Base-by-base conservation (phyloP, 2,888 invertebrate genomes). In the Choreutis nemorana region DNA sequence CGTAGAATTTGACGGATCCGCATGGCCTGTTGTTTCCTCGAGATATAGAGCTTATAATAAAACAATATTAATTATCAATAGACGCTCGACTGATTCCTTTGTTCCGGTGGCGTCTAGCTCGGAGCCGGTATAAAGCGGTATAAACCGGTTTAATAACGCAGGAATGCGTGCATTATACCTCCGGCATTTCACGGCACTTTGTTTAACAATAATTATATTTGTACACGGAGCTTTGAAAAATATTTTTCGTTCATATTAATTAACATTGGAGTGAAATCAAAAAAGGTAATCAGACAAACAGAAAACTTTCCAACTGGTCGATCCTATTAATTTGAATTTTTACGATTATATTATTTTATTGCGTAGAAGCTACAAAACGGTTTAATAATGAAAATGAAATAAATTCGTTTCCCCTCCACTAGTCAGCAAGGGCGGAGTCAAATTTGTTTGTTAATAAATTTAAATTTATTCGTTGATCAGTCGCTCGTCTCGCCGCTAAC, bases 381-480 rank as follows among this genome's bases (percentile, higher is more conserved):
- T n/a, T n/a, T n/a, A n/a, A n/a, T n/a, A n/a, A n/a, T n/a, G n/a
- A n/a, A n/a, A 35, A 30, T 30, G 56, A 68, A 75, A 62, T 63
- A 73, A 71, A 78, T 75, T 73, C 66, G 42, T 43, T 57, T 64
- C 73, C 77, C 75, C 73, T 62, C 51, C 52, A 56, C 55, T 59
- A 58, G 62, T 52, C 52, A 56, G 52, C 46, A 43, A 51, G 58
- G 66, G 67, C 62, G 65, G 55, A 42, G 49, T 39, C 54, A 44
- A 64, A 65, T 70, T 71, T 61, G 56, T 62, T 62, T 50, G 61
- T 61, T 75, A 75, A 77, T 71, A 65, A 57, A 78, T 78, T 75
- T 72, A 77, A 77, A 78, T 78, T 72, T 77, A 78, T 78, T 78
- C 78, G 66, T 58, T 60, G 73, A 75, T 75, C 71, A 58, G 61